Evolutionary conservation across 2,113 vertebrate species (phyloP), one percentile per base, ranked within the genome.

Genomic region (Erinaceus europaeus): DNA sequence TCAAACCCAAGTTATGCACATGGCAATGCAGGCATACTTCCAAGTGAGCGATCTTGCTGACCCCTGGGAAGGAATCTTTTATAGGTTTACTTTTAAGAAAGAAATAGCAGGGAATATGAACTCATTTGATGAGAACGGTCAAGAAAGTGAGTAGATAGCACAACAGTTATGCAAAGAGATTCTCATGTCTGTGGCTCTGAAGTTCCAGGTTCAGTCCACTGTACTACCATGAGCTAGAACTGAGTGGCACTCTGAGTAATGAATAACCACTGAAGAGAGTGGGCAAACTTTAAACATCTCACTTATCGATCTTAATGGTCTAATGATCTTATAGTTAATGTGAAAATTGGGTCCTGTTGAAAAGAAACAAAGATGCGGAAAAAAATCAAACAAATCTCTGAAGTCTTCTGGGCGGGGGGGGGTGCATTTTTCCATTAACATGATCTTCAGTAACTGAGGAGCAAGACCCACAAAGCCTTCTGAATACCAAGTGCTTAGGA

Each of bases 71-170:
- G 36, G 71, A 4, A 9, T 5, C 17, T 27, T 46, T 38, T 21
- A 9, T 5, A 67, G 25, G 15, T 17, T 85, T 10, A 0, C 32
- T 34, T 57, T 90, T 23, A 62, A 3, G 21, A 15, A 61, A 13
- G 14, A 12, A 4, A 4, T 6, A 5, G 6, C 1, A 14, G 34
- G 13, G 17, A 9, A 7, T 6, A 3, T 36, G 59, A 38, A 34
- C 3, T 3, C 2, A 2, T 48, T 11, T n/a, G 32, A 34, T 12
- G 6, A 25, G 32, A 9, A 34, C 0, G 6, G 17, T 71, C 12
- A 20, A 40, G n/a, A n/a, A n/a, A n/a, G n/a, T n/a, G n/a, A n/a
- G n/a, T n/a, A n/a, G n/a, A n/a, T n/a, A n/a, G n/a, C n/a, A n/a
- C n/a, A n/a, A n/a, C n/a, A n/a, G n/a, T n/a, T n/a, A n/a, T n/a